Base-by-base conservation (phyloP, 2,797 vertebrate species). In the Varecia variegata region DNA sequence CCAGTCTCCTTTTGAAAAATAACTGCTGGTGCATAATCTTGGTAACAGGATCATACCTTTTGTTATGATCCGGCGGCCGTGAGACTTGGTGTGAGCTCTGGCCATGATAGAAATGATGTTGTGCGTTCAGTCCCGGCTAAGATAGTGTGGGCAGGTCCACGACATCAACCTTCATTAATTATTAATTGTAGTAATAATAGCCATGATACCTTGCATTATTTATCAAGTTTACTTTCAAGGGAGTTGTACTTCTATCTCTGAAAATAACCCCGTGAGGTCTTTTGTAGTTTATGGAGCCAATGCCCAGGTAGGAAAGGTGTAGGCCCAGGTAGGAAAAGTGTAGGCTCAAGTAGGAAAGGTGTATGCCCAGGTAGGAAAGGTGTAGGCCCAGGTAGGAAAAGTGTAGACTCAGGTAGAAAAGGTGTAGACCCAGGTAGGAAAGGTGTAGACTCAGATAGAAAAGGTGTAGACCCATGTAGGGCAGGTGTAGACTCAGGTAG, bases 161-260 rank as follows among this genome's bases (percentile, higher is more conserved):
- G 8, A 18, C 14, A 32, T 25, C 56, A 62, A 9, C 60, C 47
- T 70, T 70, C 65, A 45, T 83, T 80, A 76, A 70, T 87, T 80
- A 89, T 95, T 92, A 65, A 68, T 60, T 83, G 2, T 7, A 60
- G 12, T 70, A 88, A 92, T 91, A 82, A 73, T 14, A 86, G 45
- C 56, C 74, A 62, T 4, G 15, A 82, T 45, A 56, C 3, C 21
- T 86, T 40, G 12, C 20, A 45, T 76, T 81, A 47, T 76, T 95
- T 90, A 56, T 21, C 35, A 81, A 60, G 67, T 85, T 85, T 77
- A 38, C 43, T 74, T 93, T 52, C 62, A 74, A 88, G 45, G 60
- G 5, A 21, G 4, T 13, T 81, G 10, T 32, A 43, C 18, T 18
- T 45, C 56, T 79, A n/a, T 35, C 56, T 1, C 60, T 74, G 43